phyloP scores from a whole-genome alignment of 1,140 invertebrate species.

The Ladona fulva region DNA sequence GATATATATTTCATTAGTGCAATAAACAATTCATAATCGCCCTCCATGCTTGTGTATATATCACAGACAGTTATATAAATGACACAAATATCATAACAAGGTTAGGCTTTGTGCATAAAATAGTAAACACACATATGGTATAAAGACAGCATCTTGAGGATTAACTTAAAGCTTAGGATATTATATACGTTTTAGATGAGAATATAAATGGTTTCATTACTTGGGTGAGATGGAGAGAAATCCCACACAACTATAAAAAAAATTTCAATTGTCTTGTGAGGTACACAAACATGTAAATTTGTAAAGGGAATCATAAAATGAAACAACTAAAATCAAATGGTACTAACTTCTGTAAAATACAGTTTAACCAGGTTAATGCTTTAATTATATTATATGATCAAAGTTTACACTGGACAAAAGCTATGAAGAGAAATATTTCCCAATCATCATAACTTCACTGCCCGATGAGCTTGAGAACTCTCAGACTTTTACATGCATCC shows the following conservation, averaged over 20 bases:
- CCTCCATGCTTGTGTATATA: slow-evolving; percentile 1
- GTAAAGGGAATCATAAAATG: no score
- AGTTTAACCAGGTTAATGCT: no score
- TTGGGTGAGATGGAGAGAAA: background rate
- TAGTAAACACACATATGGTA: background rate
- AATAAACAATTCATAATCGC: background rate
- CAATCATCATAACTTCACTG: no score
- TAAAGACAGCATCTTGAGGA: background rate
- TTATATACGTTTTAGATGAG: background rate
- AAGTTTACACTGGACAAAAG: no score
- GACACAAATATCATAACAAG: background rate
- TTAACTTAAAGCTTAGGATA: background rate
- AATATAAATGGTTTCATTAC: background rate
- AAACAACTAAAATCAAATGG: no score
- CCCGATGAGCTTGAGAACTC: no score
- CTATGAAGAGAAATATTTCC: no score
- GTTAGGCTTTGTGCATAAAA: background rate
- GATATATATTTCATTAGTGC: background rate
- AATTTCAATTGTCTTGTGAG: background rate
- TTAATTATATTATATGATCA: no score
- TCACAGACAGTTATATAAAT: slow-evolving; percentile 10
- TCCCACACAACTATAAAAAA: background rate
- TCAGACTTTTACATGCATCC: no score
- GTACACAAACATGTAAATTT: no score
- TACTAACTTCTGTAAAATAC: no score